phyloP scores from a whole-genome alignment of 2,888 invertebrate species.

The Geophilus truncorum region DNA sequence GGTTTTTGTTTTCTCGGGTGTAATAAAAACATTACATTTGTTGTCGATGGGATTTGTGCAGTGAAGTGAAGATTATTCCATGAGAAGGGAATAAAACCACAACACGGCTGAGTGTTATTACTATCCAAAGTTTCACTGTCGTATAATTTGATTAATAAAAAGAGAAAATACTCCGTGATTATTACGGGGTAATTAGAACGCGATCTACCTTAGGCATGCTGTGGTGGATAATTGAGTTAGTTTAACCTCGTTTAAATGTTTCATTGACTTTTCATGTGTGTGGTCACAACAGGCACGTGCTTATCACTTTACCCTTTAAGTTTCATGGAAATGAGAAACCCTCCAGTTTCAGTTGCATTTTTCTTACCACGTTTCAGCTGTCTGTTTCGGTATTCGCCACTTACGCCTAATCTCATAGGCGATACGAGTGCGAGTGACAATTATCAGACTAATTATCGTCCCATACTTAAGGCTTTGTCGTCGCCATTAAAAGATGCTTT shows the following conservation, averaged over 20 bases:
- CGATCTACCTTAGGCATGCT: not conserved
- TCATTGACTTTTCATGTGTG: slow-evolving; percentile 2
- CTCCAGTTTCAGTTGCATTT: not conserved
- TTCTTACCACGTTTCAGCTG: not conserved
- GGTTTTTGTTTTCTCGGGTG: not conserved
- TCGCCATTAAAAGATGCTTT: slow-evolving; percentile 5
- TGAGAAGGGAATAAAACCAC: not conserved
- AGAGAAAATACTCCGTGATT: not conserved
- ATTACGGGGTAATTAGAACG: not conserved
- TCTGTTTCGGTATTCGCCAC: not conserved
- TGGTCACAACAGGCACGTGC: not conserved
- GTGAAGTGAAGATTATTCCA: not conserved
- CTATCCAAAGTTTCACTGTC: not conserved
- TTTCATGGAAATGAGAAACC: not conserved
- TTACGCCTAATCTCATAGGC: not conserved
- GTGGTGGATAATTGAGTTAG: not conserved
- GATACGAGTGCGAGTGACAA: not conserved
- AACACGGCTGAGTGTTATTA: not conserved
- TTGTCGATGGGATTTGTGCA: not conserved
- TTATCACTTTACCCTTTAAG: not conserved
- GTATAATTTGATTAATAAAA: not conserved
- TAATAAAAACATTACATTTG: not conserved
- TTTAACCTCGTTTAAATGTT: slow-evolving; percentile 18
- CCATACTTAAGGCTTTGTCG: not conserved
- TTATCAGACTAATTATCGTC: not conserved